Conservation (phyloP, 2,888 invertebrate genomes). For the Eilema sororculum region DNA sequence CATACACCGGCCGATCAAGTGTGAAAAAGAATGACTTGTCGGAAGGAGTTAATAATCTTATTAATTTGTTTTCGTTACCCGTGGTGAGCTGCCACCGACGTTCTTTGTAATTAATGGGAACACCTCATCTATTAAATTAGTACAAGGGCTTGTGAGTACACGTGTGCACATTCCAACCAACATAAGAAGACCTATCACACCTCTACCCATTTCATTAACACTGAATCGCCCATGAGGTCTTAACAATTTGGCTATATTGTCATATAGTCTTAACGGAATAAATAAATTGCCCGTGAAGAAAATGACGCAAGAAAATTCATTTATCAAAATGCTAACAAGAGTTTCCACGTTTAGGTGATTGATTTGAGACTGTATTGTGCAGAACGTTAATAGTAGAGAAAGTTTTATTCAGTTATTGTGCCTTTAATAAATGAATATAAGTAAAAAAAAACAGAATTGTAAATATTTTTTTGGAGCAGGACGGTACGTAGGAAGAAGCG, state of each 20-base stretch:
- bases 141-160: slow-evolving; percentile 79
- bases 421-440: not conserved
- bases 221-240: slow-evolving; percentile 53
- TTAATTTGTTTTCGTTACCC: slow-evolving; percentile 82
- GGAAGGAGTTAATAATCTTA: slow-evolving; percentile 85
- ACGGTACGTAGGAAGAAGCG: no score
- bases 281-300: slow-evolving; percentile 84
- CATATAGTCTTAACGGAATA: slow-evolving; percentile 77
- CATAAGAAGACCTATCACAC: slow-evolving; percentile 59
- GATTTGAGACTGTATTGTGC: slow-evolving; percentile 49
- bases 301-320: slow-evolving; percentile 83
- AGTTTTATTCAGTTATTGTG: slow-evolving; percentile 18
- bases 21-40: slow-evolving; percentile 81
- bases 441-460: not conserved
- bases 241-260: slow-evolving; percentile 58
- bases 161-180: slow-evolving; percentile 69
- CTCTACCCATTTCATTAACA: slow-evolving; percentile 19
- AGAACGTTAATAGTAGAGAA: slow-evolving; percentile 34
- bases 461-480: no score
- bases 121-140: slow-evolving; percentile 87
- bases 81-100: slow-evolving; percentile 79
- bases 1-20: slow-evolving; percentile 37
- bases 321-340: slow-evolving; percentile 74
- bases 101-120: slow-evolving; percentile 86
- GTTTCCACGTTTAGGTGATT: slow-evolving; percentile 65